phyloP scores from a whole-genome alignment of 2,797 vertebrate genomes.

The Pogonophryne albipinna region DNA sequence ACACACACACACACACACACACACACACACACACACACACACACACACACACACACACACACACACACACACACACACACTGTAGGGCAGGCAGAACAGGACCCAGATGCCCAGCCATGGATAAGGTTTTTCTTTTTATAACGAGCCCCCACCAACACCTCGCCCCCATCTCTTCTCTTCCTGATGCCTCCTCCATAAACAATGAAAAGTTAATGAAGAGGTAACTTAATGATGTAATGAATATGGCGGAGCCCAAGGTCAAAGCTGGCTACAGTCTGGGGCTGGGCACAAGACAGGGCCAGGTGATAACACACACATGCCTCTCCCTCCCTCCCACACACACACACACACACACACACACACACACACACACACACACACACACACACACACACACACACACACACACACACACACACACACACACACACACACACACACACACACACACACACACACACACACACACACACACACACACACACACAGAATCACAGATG shows the following conservation, averaged over 20 bases:
- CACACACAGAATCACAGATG: conserved; percentile 49
- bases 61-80: not conserved
- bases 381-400: too few relatives aligned
- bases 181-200: conserved; percentile 84
- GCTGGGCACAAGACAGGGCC: conserved; percentile 59
- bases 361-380: too few relatives aligned
- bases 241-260: conserved; percentile 88
- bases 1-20: not conserved
- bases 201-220: conserved; percentile 92
- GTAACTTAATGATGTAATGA: conserved; percentile 92
- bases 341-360: too few relatives aligned
- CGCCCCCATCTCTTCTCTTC: conserved; percentile 45
- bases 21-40: not conserved
- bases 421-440: too few relatives aligned
- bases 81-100: conserved; percentile 35
- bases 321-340: not conserved
- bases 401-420: too few relatives aligned
- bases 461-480: conserved; percentile 24
- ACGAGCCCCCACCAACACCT: conserved; percentile 38
- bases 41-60: not conserved
- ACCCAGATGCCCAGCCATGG: conserved; percentile 45
- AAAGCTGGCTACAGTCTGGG: conserved; percentile 78
- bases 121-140: conserved; percentile 55
- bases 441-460: too few relatives aligned
- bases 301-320: conserved; percentile 69